Conservation (phyloP, 2,888 invertebrate genomes). For the Terebella lapidaria region DNA sequence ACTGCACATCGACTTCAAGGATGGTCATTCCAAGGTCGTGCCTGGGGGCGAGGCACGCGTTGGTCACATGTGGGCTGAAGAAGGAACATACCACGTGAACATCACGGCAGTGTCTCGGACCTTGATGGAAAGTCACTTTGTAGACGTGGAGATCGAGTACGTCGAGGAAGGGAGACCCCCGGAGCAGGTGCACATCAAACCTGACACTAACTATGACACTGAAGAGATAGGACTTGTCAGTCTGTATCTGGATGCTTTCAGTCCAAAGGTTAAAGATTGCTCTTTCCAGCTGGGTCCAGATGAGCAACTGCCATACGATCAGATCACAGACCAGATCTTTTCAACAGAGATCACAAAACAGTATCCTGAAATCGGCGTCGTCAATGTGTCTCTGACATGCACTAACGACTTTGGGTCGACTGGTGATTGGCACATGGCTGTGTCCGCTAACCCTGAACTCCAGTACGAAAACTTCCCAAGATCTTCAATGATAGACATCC, state of each 20-base stretch:
- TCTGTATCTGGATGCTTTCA: slow-evolving; percentile 9
- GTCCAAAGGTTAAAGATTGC: slow-evolving; percentile 7
- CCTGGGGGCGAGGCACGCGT: slow-evolving; percentile 8
- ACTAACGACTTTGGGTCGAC: slow-evolving; percentile 34
- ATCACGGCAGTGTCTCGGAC: slow-evolving; percentile 22
- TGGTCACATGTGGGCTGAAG: slow-evolving; percentile 33
- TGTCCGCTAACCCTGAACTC: slow-evolving; percentile 3
- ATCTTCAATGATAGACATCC: background rate
- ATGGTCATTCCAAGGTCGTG: slow-evolving; percentile 25
- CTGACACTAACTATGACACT: background rate
- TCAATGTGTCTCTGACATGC: slow-evolving; percentile 30
- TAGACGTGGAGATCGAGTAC: slow-evolving; percentile 11
- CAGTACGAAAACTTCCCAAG: slow-evolving; percentile 1
- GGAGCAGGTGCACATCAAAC: slow-evolving; percentile 12
- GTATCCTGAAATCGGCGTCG: slow-evolving; percentile 32
- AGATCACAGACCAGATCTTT: background rate
- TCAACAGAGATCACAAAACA: slow-evolving; percentile 15
- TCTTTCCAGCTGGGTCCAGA: slow-evolving; percentile 26
- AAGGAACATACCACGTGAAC: slow-evolving; percentile 30
- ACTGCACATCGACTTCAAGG: slow-evolving; percentile 38
- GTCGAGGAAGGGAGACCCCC: slow-evolving; percentile 21
- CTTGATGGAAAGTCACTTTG: slow-evolving; percentile 1
- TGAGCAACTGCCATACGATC: slow-evolving; percentile 8
- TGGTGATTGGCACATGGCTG: background rate
- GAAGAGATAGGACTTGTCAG: slow-evolving; percentile 5